Base-by-base conservation (phyloP, 2,797 vertebrate species). In the Acanthis flammea region DNA sequence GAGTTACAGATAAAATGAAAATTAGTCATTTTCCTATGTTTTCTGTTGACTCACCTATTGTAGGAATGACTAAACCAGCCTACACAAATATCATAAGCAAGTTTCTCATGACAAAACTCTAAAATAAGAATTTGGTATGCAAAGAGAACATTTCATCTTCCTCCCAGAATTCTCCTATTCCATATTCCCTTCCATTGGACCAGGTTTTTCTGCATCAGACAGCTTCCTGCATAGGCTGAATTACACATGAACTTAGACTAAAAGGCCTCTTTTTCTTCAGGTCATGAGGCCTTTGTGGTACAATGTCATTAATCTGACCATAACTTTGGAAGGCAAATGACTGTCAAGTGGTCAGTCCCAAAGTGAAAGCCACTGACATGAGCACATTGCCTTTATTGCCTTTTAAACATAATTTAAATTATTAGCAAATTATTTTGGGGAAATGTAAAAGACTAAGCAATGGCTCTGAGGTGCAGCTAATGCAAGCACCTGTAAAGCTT, bases 161-260 rank as follows among this genome's bases (percentile, higher is more conserved):
- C 28, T 95, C 70, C n/a, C 12, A 89, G 61, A 90, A 71, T 79
- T 73, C 35, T 45, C 27, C 18, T 74, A 13, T 80, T 35, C 35
- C 13, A 25, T 42, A 45, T 23, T 12, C 23, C 23, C 3, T 67
- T 47, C 30, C 17, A 65, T 0, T 39, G 51, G 28, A 23, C 7
- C 0, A 1, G 1, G 0, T 54, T 74, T 58, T 72, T 31, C 28
- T 4, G 1, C 30, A 54, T 37, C 31, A 10, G 6, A 35, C 16
- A 68, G 8, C 10, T 86, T 47, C 51, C 44, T 14, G 3, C 6
- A 14, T 9, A 33, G 33, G 10, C 9, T 75, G 13, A 86, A 50
- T 84, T 17, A 44, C 15, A 42, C 13, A 9, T 8, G 7, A 65
- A 16, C 14, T 47, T 24, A 30, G 10, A 53, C 22, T 42, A 53